These are phyloP conservation scores for Epinephelus lanceolatus DNA, from an alignment of 2,113 vertebrate genomes.

Conservation along the genomic window DNA sequence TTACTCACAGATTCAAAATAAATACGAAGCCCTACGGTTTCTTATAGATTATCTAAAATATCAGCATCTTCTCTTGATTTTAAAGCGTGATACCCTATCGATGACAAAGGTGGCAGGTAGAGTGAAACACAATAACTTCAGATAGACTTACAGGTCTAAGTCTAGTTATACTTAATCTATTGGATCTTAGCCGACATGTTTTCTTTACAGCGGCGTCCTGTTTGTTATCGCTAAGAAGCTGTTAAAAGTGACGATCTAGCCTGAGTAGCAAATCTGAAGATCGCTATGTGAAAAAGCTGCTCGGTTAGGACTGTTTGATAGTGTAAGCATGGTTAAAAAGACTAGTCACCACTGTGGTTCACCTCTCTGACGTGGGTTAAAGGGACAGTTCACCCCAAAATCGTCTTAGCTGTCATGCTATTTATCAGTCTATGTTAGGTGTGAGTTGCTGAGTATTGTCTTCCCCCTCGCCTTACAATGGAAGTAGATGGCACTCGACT, in stretches of 20 bases:
- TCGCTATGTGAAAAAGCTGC: constrained; percentile 40
- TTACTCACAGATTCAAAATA: constrained; percentile 68
- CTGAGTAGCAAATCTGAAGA: constrained; percentile 53
- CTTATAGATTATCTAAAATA: constrained; percentile 68
- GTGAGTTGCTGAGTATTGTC: no score
- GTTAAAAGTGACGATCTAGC: constrained; percentile 62
- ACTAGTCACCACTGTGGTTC: constrained; percentile 8
- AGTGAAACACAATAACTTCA: constrained; percentile 51
- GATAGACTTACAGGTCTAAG: constrained; percentile 54
- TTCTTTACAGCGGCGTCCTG: constrained; percentile 41
- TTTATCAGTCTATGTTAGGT: no score
- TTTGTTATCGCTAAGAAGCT: constrained; percentile 51
- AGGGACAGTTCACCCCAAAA: no score
- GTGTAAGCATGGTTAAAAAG: constrained; percentile 55
- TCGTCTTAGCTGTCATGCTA: no score
- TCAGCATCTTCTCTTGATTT: constrained; percentile 58
- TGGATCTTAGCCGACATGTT: constrained; percentile 42
- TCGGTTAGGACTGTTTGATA: constrained; percentile 42
- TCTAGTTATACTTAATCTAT: constrained; percentile 61
- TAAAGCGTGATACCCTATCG: constrained; percentile 68
- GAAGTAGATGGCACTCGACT: no score
- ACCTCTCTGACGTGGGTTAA: constrained; percentile 39
- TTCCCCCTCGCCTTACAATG: no score
- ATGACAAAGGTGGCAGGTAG: constrained; percentile 35
- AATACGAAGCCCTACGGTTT: constrained; percentile 64